phyloP scores from a whole-genome alignment of 2,888 invertebrate species.

The Oligia latruncula region DNA sequence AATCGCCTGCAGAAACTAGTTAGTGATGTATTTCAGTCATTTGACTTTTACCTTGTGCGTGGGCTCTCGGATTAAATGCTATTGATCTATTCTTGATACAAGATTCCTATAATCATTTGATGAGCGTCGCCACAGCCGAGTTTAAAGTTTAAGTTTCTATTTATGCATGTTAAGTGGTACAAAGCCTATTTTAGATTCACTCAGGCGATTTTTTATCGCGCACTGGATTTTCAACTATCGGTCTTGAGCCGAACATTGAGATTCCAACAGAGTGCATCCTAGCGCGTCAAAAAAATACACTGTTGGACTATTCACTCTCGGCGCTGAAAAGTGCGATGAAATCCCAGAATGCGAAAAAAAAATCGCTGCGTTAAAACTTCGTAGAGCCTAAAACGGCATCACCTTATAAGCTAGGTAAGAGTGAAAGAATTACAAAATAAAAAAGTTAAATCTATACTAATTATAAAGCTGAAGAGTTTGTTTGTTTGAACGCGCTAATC shows the following conservation, averaged over 20 bases:
- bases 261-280: not conserved
- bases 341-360: not conserved
- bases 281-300: not conserved
- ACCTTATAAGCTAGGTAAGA: not conserved
- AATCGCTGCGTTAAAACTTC: not conserved
- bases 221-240: not conserved
- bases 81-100: slow-evolving; percentile 17
- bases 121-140: not conserved
- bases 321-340: not conserved
- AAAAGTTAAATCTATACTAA: not conserved
- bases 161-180: not conserved
- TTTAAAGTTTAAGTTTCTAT: not conserved
- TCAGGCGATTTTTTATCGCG: not conserved
- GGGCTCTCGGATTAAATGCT: slow-evolving; percentile 18
- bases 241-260: not conserved
- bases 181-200: not conserved
- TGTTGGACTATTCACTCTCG: not conserved
- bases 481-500: no score
- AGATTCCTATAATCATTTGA: not conserved
- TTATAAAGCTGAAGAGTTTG: no score
- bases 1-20: not conserved
- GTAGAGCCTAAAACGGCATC: no score
- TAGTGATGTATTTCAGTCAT: slow-evolving; percentile 15
- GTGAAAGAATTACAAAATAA: not conserved
- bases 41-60: slow-evolving; percentile 21